Conservation (phyloP, 2,797 vertebrate genomes). For the Urosaurus nigricauda region DNA sequence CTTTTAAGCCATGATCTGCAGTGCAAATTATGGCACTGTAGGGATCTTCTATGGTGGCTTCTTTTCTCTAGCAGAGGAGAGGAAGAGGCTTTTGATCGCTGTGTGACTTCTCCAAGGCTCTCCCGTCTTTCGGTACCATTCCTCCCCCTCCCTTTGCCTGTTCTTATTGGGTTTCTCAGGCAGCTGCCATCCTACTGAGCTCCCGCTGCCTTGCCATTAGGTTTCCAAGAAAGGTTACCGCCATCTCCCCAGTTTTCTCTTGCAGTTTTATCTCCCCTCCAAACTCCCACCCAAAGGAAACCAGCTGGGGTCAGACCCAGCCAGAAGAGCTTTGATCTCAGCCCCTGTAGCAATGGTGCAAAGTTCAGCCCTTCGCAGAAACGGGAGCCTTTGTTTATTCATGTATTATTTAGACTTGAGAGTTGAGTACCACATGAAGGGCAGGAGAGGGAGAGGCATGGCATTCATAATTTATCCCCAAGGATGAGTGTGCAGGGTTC, state of each 20-base stretch:
- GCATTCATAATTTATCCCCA: conserved; percentile 70
- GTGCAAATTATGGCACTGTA: not conserved
- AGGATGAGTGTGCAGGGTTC: conserved; percentile 27
- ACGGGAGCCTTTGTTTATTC: conserved; percentile 63
- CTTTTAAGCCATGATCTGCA: not conserved
- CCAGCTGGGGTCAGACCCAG: conserved; percentile 56
- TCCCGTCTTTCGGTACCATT: conserved; percentile 10
- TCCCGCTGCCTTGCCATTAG: conserved; percentile 56
- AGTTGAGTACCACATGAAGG: conserved; percentile 69
- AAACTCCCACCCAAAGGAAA: conserved; percentile 37
- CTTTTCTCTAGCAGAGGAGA: not conserved
- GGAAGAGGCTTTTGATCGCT: conserved; percentile 45
- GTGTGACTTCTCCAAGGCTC: not conserved
- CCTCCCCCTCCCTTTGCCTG: conserved; percentile 19
- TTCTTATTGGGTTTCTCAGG: conserved; percentile 30
- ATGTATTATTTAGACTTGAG: conserved; percentile 75
- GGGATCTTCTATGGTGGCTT: not conserved
- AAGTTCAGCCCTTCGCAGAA: conserved; percentile 64
- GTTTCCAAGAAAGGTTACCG: conserved; percentile 38
- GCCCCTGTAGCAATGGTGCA: conserved; percentile 62
- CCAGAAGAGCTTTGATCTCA: conserved; percentile 69
- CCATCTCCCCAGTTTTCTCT: not conserved
- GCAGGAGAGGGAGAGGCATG: conserved; percentile 31
- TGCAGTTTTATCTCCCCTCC: not conserved
- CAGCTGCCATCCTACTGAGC: conserved; percentile 45